Evolutionary conservation across 2,113 vertebrate genomes (phyloP).

Genomic region (Osmerus mordax): DNA sequence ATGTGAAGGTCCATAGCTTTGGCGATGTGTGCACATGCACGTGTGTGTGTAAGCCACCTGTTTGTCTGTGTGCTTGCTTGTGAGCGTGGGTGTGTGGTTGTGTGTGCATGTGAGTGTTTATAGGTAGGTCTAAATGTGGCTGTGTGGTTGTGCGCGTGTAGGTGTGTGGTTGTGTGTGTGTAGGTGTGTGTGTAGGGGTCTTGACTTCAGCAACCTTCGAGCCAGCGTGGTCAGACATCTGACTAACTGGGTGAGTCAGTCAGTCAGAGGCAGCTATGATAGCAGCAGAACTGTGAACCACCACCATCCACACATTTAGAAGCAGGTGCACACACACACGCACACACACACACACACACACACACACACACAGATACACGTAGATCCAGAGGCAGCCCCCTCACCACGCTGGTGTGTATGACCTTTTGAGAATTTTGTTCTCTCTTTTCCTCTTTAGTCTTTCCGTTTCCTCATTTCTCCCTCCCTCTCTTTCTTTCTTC

Average conservation of each 20-base stretch:
- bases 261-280: slow-evolving; percentile 30
- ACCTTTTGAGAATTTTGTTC: slow-evolving; percentile 7
- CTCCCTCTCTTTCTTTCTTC: background rate
- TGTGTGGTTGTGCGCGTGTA: background rate
- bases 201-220: background rate
- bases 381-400: background rate
- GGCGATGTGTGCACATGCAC: too few species aligned
- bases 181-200: background rate
- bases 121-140: background rate
- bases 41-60: too few species aligned
- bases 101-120: slow-evolving; percentile 10
- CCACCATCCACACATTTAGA: slow-evolving; percentile 4
- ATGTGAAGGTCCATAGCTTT: slow-evolving; percentile 55
- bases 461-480: background rate
- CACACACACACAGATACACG: background rate
- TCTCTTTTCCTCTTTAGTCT: background rate
- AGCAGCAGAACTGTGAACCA: slow-evolving; percentile 28
- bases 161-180: slow-evolving; percentile 10
- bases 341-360: background rate
- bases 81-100: background rate
- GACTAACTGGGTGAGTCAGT: slow-evolving; percentile 4
- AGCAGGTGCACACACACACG: background rate
- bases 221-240: background rate
- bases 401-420: background rate
- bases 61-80: too few species aligned